A percentile compares a stretch with the other conserved stretches of the same genome.
Conservation (phyloP, 2,113 vertebrate genomes). For the Nettapus auritus region DNA sequence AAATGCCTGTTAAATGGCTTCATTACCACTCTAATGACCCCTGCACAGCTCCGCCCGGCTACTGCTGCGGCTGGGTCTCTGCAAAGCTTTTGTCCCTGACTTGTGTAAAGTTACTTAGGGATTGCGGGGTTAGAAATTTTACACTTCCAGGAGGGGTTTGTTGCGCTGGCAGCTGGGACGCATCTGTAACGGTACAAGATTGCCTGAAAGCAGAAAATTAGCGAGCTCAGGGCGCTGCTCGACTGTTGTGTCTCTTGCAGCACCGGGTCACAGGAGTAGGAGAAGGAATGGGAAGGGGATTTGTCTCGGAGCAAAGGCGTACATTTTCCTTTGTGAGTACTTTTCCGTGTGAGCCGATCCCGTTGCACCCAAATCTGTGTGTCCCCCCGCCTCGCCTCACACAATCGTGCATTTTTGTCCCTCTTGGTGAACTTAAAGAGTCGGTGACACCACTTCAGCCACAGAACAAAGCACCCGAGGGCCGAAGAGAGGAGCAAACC, state of each 20-base stretch:
- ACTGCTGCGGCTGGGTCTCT: conserved; percentile 63
- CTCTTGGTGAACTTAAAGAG: not conserved
- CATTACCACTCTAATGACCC: conserved; percentile 79
- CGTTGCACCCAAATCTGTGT: not conserved
- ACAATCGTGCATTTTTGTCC: not conserved
- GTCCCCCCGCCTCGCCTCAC: not conserved
- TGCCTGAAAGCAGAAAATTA: conserved; percentile 85
- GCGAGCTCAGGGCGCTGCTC: conserved; percentile 46
- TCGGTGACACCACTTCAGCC: not conserved
- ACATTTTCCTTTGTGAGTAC: not conserved
- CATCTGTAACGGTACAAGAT: conserved; percentile 93
- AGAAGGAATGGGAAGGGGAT: conserved; percentile 62
- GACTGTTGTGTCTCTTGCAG: conserved; percentile 72
- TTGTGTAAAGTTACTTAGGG: conserved; percentile 81
- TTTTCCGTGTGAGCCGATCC: not conserved
- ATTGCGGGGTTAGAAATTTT: conserved; percentile 85
- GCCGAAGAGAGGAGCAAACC: not conserved
- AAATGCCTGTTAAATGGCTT: conserved; percentile 76
- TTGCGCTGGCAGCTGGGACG: conserved; percentile 86
- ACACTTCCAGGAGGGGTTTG: conserved; percentile 81
- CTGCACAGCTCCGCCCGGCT: conserved; percentile 74
- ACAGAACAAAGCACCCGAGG: not conserved
- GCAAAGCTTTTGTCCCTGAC: conserved; percentile 71
- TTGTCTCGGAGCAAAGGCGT: not conserved
- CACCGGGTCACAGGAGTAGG: conserved; percentile 44